Percentiles rank a stretch among this genome's conserved stretches.
phyloP scores from a whole-genome alignment of 2,888 invertebrate species.

The Tholera decimalis region DNA sequence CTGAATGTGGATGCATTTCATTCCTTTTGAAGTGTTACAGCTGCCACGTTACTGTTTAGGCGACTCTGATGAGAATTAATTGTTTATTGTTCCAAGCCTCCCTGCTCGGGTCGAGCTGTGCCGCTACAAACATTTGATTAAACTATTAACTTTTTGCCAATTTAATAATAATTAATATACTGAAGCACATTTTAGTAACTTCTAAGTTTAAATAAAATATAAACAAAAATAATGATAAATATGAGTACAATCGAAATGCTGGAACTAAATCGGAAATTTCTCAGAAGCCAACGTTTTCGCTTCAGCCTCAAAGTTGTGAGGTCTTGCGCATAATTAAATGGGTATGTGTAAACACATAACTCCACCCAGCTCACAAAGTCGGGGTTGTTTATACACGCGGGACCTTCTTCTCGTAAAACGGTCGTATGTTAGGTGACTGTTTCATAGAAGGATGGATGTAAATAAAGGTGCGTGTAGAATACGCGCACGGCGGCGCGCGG shows the following conservation, averaged over 20 bases:
- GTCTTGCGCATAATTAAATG: conserved; percentile 30
- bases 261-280: conserved; percentile 18
- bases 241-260: conserved; percentile 19
- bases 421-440: conserved; percentile 75
- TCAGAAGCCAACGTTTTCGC: conserved; percentile 27
- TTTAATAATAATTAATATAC: too few species aligned
- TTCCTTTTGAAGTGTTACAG: conserved; percentile 75
- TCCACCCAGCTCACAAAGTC: conserved; percentile 71
- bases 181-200: conserved; percentile 6
- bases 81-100: conserved; percentile 78
- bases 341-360: conserved; percentile 53
- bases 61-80: conserved; percentile 76
- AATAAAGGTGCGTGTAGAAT: conserved; percentile 84
- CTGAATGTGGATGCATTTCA: conserved; percentile 65
- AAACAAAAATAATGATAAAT: conserved; percentile 1
- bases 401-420: conserved; percentile 81
- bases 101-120: conserved; percentile 69
- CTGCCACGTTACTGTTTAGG: conserved; percentile 69
- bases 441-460: conserved; percentile 85
- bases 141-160: conserved; percentile 11
- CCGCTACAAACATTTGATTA: conserved; percentile 67
- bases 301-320: conserved; percentile 18
- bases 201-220: too few species aligned
- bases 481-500: conserved; percentile 60
- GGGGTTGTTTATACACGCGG: conserved; percentile 75